phyloP scores from a whole-genome alignment of 2,797 vertebrate genomes.

The Propithecus perrieri region DNA sequence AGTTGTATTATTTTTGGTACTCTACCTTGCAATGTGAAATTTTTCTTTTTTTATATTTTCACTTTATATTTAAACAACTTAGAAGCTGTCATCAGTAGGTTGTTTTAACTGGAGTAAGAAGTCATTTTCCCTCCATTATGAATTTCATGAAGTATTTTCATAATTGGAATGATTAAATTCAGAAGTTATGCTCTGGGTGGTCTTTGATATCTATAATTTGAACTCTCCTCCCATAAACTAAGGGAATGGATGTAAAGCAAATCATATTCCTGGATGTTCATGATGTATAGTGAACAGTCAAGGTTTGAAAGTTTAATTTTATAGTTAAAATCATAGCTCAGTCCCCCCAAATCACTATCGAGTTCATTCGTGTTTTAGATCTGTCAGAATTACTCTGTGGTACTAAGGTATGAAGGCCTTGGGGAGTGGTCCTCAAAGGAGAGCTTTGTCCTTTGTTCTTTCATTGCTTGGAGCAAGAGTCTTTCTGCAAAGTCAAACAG shows the following conservation, averaged over 20 bases:
- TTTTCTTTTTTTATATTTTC: conserved; percentile 59
- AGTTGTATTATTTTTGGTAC: not conserved
- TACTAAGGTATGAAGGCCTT: conserved; percentile 19
- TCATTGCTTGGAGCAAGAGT: not conserved
- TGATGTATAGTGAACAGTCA: conserved; percentile 22
- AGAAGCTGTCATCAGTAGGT: conserved; percentile 45
- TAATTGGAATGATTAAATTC: conserved; percentile 62
- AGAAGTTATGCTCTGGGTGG: conserved; percentile 35
- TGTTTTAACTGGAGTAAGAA: conserved; percentile 31
- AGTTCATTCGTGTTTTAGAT: conserved; percentile 47
- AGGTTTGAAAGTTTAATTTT: not conserved
- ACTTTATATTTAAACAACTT: conserved; percentile 46
- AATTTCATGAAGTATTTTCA: conserved; percentile 62
- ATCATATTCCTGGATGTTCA: conserved; percentile 6
- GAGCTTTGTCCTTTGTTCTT: conserved; percentile 25
- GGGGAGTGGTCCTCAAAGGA: not conserved
- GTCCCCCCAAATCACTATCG: not conserved
- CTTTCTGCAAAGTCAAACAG: conserved; percentile 23
- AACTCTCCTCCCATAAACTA: conserved; percentile 37
- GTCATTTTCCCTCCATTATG: conserved; percentile 8
- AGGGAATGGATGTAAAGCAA: conserved; percentile 50
- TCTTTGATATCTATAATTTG: conserved; percentile 48
- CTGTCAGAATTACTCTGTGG: conserved; percentile 6
- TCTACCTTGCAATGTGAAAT: not conserved
- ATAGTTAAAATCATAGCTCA: not conserved